These are phyloP conservation scores for Myrmophylax atrothorax DNA, from an alignment of 2,113 vertebrate species.

Conservation along the genomic window DNA sequence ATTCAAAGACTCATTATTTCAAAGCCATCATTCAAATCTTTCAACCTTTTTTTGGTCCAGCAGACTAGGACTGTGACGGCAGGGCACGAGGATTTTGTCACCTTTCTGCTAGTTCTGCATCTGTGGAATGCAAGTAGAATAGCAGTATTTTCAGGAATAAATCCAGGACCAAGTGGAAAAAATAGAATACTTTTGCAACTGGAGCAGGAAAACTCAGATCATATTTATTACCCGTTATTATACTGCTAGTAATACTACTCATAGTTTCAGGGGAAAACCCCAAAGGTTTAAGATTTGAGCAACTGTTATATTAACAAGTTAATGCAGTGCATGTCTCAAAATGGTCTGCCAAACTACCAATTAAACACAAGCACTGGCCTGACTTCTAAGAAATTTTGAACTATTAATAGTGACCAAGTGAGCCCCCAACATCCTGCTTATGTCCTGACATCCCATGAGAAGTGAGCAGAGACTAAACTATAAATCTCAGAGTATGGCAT, in stretches of 20 bases:
- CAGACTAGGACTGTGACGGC: background rate
- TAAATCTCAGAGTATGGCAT: background rate
- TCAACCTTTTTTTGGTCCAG: background rate
- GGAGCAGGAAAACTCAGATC: background rate
- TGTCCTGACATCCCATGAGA: background rate
- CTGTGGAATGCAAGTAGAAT: background rate
- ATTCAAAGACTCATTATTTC: background rate
- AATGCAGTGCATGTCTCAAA: background rate
- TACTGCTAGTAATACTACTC: background rate
- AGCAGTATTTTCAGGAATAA: background rate
- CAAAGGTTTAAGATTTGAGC: background rate
- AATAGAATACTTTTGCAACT: background rate
- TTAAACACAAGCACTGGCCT: background rate
- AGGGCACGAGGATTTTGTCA: background rate
- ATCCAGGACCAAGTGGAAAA: background rate
- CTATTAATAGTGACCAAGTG: fast-evolving
- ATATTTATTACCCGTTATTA: background rate
- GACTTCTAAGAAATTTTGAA: background rate
- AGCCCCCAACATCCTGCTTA: background rate
- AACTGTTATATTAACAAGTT: background rate
- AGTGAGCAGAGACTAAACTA: background rate
- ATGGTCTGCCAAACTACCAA: background rate
- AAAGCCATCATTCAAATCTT: background rate
- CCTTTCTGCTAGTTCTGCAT: background rate
- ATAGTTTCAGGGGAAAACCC: background rate